These are phyloP conservation scores for Acleris sparsana DNA, from an alignment of 2,888 invertebrate species.

Conservation along the genomic window DNA sequence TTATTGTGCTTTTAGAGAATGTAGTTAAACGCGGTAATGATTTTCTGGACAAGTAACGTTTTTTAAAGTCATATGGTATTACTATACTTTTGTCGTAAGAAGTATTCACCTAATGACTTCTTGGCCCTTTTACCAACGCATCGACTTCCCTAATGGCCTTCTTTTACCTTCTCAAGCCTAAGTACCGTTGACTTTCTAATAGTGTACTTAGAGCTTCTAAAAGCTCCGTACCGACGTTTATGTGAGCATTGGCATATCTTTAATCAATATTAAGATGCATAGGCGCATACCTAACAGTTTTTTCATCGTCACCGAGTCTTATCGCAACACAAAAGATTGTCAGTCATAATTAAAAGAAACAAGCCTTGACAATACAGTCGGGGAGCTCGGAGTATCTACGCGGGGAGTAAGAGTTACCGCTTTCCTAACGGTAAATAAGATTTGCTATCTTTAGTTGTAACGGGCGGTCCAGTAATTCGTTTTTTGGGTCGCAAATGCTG, in stretches of 20 bases:
- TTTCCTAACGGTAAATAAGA: constrained; percentile 35
- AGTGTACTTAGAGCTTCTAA: constrained; percentile 7
- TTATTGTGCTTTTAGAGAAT: constrained; percentile 38
- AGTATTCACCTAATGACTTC: constrained; percentile 34
- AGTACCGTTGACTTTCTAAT: constrained; percentile 23
- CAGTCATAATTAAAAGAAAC: constrained; percentile 33
- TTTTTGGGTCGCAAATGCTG: constrained; percentile 37
- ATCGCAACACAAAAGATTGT: constrained; percentile 31
- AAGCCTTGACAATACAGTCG: constrained; percentile 33
- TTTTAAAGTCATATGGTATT: constrained; percentile 11
- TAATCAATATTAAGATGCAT: constrained; percentile 30
- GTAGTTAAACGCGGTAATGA: constrained; percentile 31
- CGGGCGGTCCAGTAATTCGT: constrained; percentile 35
- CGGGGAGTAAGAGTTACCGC: constrained; percentile 21
- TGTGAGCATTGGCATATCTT: constrained; percentile 16
- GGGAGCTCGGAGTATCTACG: constrained; percentile 12
- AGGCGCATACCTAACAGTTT: constrained; percentile 31
- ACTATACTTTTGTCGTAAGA: constrained; percentile 11
- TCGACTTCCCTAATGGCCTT: constrained; percentile 24
- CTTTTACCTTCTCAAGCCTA: constrained; percentile 10
- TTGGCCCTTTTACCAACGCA: constrained; percentile 17
- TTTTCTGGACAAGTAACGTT: constrained; percentile 29
- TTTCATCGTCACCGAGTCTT: constrained; percentile 26
- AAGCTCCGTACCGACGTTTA: constrained; percentile 11
- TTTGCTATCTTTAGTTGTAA: constrained; percentile 32